Base-by-base conservation (phyloP, 1,140 invertebrate genomes). In the Eriosoma lanigerum region DNA sequence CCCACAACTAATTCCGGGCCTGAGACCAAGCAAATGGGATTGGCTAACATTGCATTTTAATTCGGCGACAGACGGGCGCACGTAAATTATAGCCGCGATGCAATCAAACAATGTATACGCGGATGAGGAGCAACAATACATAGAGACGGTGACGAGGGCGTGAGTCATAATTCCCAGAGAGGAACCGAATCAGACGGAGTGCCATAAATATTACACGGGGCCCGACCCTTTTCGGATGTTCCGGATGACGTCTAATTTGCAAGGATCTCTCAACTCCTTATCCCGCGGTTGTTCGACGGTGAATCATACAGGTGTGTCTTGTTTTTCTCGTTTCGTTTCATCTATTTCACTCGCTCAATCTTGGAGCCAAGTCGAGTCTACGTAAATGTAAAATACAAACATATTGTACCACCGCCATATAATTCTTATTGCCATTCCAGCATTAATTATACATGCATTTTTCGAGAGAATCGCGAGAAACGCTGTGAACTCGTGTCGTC, bases 191-290 rank as follows among this genome's bases (percentile, higher is more conserved):
- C 75, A 62, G 56, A 58, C 73, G 50, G 32, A 26, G 50, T 13
- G 15, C 56, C 13, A 78, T 62, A 78, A 62, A 78, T 48, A 78
- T 9, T 72, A 15, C 56, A 62, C 56, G n/a, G 54, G n/a, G 75
- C 38, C 75, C 75, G 75, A 78, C 75, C 75, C 54, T 62, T 62
- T 62, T 48, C 46, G 21, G 21, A 48, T 48, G 54, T 46, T 21
- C 21, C 56, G 17, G 15, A 29, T 60, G 56, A 78, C 75, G 75
- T 78, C 75, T 78, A 78, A 78, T 78, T 78, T 78, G 56, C 56
- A 52, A 75, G 52, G 17, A 44, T 29, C 54, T 76, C 50, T 38
- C 3, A 13, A 29, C 52, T 76, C 29, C 52, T 76, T 58, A 58
- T 29, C 12, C 12, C 12, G 13, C 72, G 19, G 10, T 2, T 5